Percentiles rank a stretch among this genome's conserved stretches.
These are phyloP conservation scores for Pollenia griseotomentosa DNA, from an alignment of 2,888 invertebrate species.

Conservation along the genomic window DNA sequence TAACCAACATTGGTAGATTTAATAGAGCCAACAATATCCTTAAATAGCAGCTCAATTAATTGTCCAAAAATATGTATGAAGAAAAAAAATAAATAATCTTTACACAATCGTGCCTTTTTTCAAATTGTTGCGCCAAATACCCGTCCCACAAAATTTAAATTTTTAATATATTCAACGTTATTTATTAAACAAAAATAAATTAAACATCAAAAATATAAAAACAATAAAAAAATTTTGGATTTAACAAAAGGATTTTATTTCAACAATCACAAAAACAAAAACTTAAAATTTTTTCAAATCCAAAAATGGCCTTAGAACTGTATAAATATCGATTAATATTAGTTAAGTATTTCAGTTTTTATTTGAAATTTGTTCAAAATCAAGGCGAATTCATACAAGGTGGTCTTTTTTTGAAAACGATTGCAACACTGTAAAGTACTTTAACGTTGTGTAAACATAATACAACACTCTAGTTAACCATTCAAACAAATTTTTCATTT, in stretches of 20 bases:
- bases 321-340: slow-evolving; percentile 50
- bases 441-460: too few relatives aligned
- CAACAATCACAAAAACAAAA: slow-evolving; percentile 3
- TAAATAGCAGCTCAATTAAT: slow-evolving; percentile 23
- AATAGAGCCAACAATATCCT: slow-evolving; percentile 34
- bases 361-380: slow-evolving; percentile 14
- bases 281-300: slow-evolving; percentile 23
- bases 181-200: slow-evolving; percentile 28
- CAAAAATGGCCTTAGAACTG: slow-evolving; percentile 58
- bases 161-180: slow-evolving; percentile 64
- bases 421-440: too few relatives aligned
- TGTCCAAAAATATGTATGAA: slow-evolving; percentile 18
- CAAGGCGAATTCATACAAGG: too few relatives aligned
- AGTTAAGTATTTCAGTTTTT: neutral
- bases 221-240: slow-evolving; percentile 44
- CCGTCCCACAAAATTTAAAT: slow-evolving; percentile 68
- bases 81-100: slow-evolving; percentile 42
- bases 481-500: too few relatives aligned
- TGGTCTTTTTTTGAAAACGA: too few relatives aligned
- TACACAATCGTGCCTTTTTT: slow-evolving; percentile 75
- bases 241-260: slow-evolving; percentile 36
- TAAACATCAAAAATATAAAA: neutral
- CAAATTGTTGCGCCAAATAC: slow-evolving; percentile 71
- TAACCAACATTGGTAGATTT: slow-evolving; percentile 24
- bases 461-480: too few relatives aligned